phyloP scores from a whole-genome alignment of 2,888 invertebrate genomes.

The Diploptera punctata region DNA sequence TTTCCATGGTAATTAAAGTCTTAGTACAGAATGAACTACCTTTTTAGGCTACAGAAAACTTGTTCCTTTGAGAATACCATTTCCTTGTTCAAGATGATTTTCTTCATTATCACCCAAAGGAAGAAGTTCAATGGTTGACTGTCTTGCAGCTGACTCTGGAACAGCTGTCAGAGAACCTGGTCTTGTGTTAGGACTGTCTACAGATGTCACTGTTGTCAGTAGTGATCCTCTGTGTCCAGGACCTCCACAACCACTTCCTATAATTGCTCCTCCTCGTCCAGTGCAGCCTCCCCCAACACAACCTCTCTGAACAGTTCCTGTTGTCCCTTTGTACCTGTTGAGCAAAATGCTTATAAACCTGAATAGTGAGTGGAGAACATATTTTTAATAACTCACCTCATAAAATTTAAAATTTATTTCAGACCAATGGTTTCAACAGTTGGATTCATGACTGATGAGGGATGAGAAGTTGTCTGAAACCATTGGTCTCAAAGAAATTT shows the following conservation, averaged over 20 bases:
- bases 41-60: neutral
- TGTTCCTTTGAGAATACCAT: neutral
- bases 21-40: too few relatives aligned
- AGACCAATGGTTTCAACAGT: too few relatives aligned
- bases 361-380: too few relatives aligned
- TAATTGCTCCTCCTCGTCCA: slow-evolving; percentile 38
- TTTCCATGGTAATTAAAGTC: too few relatives aligned
- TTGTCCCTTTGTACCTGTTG: slow-evolving; percentile 29
- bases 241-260: slow-evolving; percentile 44
- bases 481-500: too few relatives aligned
- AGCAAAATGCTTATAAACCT: too few relatives aligned
- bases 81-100: neutral
- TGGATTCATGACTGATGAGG: too few relatives aligned
- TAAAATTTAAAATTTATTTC: too few relatives aligned
- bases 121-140: slow-evolving; percentile 2
- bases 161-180: slow-evolving; percentile 27
- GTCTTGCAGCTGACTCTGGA: slow-evolving; percentile 7
- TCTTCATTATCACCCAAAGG: slow-evolving; percentile 4
- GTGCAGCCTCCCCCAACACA: slow-evolving; percentile 20
- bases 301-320: neutral
- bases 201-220: slow-evolving; percentile 54
- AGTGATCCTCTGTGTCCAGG: slow-evolving; percentile 52
- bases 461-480: too few relatives aligned
- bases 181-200: slow-evolving; percentile 47
- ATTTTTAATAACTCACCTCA: too few relatives aligned